phyloP scores from a whole-genome alignment of 30 jellyfish, hydroid and myxozoan species.

The Aurelia sp. region DNA sequence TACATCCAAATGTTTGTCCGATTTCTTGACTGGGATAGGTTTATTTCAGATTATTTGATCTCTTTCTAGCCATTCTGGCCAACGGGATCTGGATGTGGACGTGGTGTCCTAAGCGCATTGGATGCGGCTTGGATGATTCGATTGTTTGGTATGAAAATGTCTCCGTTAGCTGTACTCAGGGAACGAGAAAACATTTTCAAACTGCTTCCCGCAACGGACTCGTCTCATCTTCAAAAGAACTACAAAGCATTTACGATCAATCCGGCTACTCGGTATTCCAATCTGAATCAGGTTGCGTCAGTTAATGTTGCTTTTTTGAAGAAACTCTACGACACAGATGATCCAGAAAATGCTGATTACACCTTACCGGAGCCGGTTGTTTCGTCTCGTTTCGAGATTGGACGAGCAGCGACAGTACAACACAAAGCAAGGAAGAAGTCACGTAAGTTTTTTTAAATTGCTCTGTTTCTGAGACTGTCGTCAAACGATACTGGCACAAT shows the following conservation, averaged over 20 bases:
- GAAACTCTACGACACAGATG: slow-evolving; percentile 93
- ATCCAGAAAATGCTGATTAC: slow-evolving; percentile 90
- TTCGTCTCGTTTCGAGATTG: slow-evolving; percentile 47
- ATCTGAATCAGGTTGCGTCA: slow-evolving; percentile 65
- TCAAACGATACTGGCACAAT: too few species aligned
- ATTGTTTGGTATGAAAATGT: slow-evolving; percentile 76
- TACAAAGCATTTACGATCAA: slow-evolving; percentile 90
- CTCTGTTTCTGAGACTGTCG: too few species aligned
- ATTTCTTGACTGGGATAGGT: background rate
- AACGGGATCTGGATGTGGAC: slow-evolving; percentile 98
- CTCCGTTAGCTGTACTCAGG: slow-evolving; percentile 89
- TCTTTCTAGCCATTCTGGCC: slow-evolving; percentile 99
- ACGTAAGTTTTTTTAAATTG: slow-evolving; percentile 24
- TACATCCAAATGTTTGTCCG: too few species aligned
- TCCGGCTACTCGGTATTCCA: slow-evolving; percentile 94
- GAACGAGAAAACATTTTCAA: slow-evolving; percentile 96
- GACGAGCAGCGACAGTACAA: slow-evolving; percentile 57
- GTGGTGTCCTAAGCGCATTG: slow-evolving; percentile 95
- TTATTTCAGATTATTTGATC: slow-evolving; percentile 2
- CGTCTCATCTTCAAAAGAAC: slow-evolving; percentile 87
- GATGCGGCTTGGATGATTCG: slow-evolving; percentile 98
- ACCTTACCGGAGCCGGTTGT: slow-evolving; percentile 70
- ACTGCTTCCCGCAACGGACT: slow-evolving; percentile 87
- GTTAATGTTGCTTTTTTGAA: slow-evolving; percentile 67
- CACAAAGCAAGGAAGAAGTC: slow-evolving; percentile 54